Percentiles rank a stretch among this genome's conserved stretches.
Conservation (phyloP, 2,113 vertebrate genomes). For the Cisticola juncidis region DNA sequence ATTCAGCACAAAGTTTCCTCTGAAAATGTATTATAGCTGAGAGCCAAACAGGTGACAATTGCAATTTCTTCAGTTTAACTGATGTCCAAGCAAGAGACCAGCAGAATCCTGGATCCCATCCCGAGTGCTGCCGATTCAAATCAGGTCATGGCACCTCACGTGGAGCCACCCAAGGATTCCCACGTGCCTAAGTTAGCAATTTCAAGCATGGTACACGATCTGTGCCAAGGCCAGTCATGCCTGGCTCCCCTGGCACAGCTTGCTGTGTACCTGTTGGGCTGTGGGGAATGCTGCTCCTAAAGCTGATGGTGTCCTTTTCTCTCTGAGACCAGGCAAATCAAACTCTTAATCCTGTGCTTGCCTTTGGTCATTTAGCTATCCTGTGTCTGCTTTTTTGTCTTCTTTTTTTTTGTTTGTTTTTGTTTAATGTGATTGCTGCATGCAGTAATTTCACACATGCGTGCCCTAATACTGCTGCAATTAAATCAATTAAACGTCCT, state of each 20-base stretch:
- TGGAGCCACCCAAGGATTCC: not conserved
- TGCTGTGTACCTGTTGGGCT: not conserved
- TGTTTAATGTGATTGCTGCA: not conserved
- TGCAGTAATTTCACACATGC: constrained; percentile 14
- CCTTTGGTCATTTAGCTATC: not conserved
- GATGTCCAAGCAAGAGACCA: not conserved
- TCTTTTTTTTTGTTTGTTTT: not conserved
- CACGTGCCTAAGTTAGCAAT: not conserved
- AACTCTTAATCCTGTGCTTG: not conserved
- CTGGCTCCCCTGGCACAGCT: not conserved
- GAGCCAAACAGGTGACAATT: not conserved
- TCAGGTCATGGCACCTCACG: not conserved
- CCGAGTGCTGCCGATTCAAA: not conserved
- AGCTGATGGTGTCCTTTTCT: not conserved
- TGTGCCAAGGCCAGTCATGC: not conserved
- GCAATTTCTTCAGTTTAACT: not conserved
- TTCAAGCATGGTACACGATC: not conserved
- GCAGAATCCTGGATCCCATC: not conserved
- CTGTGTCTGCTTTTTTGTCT: not conserved
- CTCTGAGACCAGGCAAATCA: not conserved
- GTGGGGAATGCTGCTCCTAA: not conserved
- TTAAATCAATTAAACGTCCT: constrained; percentile 2
- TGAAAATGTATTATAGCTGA: not conserved
- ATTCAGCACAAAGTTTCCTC: not conserved
- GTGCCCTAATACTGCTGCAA: constrained; percentile 7